phyloP scores from a whole-genome alignment of 2,797 vertebrate genomes.

The Emydoidea blandingii region DNA sequence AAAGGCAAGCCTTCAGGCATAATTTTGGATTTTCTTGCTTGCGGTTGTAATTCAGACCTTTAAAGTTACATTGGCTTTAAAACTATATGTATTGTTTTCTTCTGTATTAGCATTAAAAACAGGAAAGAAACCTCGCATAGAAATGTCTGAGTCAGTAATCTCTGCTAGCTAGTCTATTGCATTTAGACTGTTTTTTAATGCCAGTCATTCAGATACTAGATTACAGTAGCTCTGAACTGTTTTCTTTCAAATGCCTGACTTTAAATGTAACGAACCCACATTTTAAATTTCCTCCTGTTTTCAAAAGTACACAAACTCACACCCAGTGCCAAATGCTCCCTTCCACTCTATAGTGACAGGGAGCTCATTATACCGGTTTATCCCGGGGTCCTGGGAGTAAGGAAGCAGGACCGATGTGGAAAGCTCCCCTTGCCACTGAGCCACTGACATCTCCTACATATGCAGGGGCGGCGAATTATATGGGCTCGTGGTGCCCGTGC shows the following conservation, averaged over 20 bases:
- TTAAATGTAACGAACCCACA: conserved; percentile 55
- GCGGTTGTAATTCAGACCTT: conserved; percentile 30
- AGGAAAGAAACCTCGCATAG: conserved; percentile 21
- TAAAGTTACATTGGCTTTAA: conserved; percentile 10
- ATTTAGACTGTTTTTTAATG: conserved; percentile 32
- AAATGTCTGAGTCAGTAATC: background rate
- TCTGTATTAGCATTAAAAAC: conserved; percentile 34
- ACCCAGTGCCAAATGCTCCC: conserved; percentile 50
- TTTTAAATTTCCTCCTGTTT: conserved; percentile 46
- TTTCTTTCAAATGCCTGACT: conserved; percentile 68
- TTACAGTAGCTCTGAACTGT: conserved; percentile 48
- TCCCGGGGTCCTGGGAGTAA: conserved; percentile 49
- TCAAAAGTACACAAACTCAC: conserved; percentile 29
- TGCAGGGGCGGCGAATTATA: no score
- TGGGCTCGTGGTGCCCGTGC: no score
- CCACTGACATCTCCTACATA: background rate
- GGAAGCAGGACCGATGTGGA: conserved; percentile 49
- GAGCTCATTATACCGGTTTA: conserved; percentile 52
- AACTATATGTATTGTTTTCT: conserved; percentile 19
- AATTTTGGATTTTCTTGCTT: conserved; percentile 19
- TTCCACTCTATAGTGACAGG: conserved; percentile 47
- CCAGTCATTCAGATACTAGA: conserved; percentile 56
- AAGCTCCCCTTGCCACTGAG: conserved; percentile 44
- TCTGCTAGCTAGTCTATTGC: conserved; percentile 26
- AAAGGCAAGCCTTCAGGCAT: background rate